Base-by-base conservation (phyloP, 2,797 vertebrate species). In the Octomys mimax region DNA sequence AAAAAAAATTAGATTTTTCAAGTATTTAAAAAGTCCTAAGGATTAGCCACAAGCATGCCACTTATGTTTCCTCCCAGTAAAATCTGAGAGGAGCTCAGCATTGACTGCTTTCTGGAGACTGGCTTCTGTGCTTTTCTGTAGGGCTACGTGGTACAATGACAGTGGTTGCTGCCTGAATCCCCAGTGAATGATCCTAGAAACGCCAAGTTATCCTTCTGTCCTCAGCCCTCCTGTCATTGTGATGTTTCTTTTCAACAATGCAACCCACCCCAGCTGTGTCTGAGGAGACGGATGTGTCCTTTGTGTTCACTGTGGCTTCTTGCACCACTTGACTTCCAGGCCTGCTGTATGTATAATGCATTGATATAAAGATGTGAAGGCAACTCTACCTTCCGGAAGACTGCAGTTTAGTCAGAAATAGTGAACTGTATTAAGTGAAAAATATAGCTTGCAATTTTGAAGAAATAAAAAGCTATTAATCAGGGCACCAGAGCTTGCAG, bases 1-100 rank as follows among this genome's bases (percentile, higher is more conserved):
- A 73, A 91, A 42, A 73, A 91, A 87, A 80, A 4, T 3, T 84
- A 10, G n/a, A 73, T 91, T 84, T 83, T 10, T 91, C 18, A 79
- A 14, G 61, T 73, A 68, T 31, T 91, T 81, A 14, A 89, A 83
- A 86, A 87, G 33, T 39, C 42, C 82, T 87, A 61, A 84, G 21
- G 7, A 54, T 75, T 82, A n/a, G 6, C 21, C 42, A 70, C 33
- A 62, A 46, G 61, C 4, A 13, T 3, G 33, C 42, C 10, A n/a
- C 24, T 31, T 59, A 13, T 1, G 2, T 24, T 21, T 13, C 19
- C 13, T 89, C 26, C 36, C 5, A 10, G 9, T 46, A 39, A 71
- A 70, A 54, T 73, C 28, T 22, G 31, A 36, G 0, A 18, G 26
- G 57, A 77, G 33, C 49, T 49, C 73, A 80, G 21, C 31, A 13